Evolutionary conservation across 2,113 vertebrate species (phyloP).

Genomic region (sheep (Ovis aries)): ARS-UI_Ramb_v3.0 NC_056068.1:36475001-36475500

Average conservation of each 20-base stretch:
- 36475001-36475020: not conserved
- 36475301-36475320: not conserved
- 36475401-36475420: not conserved
- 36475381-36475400: not conserved
- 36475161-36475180: rapidly evolving
- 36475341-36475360: not conserved
- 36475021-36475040: not conserved
- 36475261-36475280: not conserved
- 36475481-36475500: not conserved
- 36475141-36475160: not conserved
- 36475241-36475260: not conserved
- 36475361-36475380: too few species aligned
- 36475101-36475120: not conserved
- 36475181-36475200: not conserved
- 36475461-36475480: not conserved
- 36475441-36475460: not conserved
- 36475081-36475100: not conserved
- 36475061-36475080: not conserved
- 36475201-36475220: not conserved
- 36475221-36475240: not conserved
- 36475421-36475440: not conserved
- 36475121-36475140: not conserved
- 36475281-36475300: not conserved
- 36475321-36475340: not conserved
- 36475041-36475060: not conserved